These are phyloP conservation scores for Tonatia bakeri DNA, from an alignment of 2,113 vertebrate species.

Conservation along the genomic window DNA sequence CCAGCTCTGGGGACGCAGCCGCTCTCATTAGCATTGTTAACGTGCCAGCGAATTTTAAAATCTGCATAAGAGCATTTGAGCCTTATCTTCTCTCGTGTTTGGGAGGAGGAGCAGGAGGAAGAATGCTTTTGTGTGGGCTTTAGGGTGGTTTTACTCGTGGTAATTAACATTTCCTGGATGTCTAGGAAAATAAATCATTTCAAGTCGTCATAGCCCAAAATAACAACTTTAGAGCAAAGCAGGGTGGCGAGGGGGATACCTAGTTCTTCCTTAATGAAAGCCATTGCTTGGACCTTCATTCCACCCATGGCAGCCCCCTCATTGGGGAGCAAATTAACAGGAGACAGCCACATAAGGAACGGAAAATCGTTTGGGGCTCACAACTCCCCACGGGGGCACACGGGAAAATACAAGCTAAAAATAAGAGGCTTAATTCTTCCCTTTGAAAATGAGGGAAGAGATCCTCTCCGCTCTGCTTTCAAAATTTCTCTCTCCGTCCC, in stretches of 20 bases:
- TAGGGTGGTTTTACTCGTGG: neutral
- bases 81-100: neutral
- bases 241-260: neutral
- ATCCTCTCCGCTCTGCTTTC: fast-evolving
- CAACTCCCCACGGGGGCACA: neutral
- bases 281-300: neutral
- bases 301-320: neutral
- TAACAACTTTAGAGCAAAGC: constrained; percentile 4
- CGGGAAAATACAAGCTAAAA: neutral
- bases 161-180: constrained; percentile 55
- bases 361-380: neutral
- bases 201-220: neutral
- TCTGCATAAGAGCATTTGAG: constrained; percentile 48
- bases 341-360: neutral
- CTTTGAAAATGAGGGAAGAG: neutral
- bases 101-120: neutral
- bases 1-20: neutral
- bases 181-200: neutral
- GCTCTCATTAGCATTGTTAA: constrained; percentile 57
- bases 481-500: neutral
- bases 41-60: neutral
- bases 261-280: neutral
- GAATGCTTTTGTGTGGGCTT: neutral
- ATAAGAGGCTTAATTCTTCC: neutral
- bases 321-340: neutral